A percentile compares a stretch with the other conserved stretches of the same genome.
phyloP scores from a whole-genome alignment of 2,888 invertebrate genomes.

The Smittia sp. region DNA sequence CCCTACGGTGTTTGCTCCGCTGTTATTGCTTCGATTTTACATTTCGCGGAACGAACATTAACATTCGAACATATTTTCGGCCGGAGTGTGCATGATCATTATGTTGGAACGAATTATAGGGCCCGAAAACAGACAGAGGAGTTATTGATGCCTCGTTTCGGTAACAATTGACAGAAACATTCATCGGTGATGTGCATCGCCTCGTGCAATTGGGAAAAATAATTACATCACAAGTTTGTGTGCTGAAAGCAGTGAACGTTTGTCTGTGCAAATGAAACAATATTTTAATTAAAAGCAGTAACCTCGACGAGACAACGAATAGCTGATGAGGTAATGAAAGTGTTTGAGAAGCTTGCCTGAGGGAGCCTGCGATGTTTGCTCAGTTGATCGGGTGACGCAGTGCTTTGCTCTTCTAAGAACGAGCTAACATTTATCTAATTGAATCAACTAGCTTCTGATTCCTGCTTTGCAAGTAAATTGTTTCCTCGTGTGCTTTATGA shows the following conservation, averaged over 20 bases:
- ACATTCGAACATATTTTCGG: background rate
- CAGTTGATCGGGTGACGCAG: background rate
- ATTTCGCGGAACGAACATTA: constrained; percentile 2
- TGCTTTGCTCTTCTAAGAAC: background rate
- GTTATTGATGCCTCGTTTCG: constrained; percentile 15
- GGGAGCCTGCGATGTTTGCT: background rate
- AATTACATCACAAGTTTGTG: background rate
- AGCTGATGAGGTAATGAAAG: constrained; percentile 22
- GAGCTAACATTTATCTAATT: background rate
- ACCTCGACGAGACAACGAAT: background rate
- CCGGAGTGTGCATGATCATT: constrained; percentile 30
- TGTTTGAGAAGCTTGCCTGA: background rate
- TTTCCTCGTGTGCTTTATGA: constrained; percentile 4
- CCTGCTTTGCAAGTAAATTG: background rate
- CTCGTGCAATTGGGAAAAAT: background rate
- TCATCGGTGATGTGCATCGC: background rate
- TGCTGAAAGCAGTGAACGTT: no score
- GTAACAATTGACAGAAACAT: constrained; percentile 10
- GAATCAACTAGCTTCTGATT: background rate
- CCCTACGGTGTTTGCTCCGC: constrained; percentile 26
- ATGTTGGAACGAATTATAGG: constrained; percentile 39
- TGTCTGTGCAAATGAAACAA: background rate
- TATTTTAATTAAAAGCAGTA: background rate
- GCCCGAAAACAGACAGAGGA: background rate
- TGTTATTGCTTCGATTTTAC: constrained; percentile 2